Evolutionary conservation across 2,797 vertebrate species (phyloP).

Genomic region (Notolabrus celidotus): DNA sequence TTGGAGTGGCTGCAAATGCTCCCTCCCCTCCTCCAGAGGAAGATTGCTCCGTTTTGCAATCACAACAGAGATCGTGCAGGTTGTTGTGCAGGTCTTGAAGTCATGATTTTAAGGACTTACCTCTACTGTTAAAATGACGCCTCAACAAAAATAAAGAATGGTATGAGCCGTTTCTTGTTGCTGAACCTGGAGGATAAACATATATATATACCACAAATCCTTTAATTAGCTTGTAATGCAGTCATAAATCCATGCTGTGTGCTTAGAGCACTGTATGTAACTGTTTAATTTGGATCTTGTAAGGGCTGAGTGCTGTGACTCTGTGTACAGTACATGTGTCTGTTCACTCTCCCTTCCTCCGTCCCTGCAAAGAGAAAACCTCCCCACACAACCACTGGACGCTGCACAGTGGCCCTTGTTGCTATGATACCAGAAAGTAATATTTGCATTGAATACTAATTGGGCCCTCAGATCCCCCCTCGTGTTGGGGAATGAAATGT

Average conservation of each 20-base stretch:
- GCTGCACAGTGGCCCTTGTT: conserved; percentile 70
- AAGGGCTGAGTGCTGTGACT: conserved; percentile 15
- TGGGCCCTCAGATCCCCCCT: conserved; percentile 61
- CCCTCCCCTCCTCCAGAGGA: not conserved
- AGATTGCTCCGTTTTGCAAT: not conserved
- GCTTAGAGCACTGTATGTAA: conserved; percentile 8
- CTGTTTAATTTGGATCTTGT: conserved; percentile 34
- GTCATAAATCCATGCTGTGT: conserved; percentile 2
- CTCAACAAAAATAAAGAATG: conserved; percentile 31
- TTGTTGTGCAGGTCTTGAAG: not conserved
- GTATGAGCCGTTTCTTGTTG: conserved; percentile 35
- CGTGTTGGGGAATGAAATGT: conserved; percentile 55
- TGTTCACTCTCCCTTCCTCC: conserved; percentile 31
- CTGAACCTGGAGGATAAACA: conserved; percentile 29
- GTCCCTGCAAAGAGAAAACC: conserved; percentile 49
- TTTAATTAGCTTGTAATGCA: conserved; percentile 63
- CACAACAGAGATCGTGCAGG: not conserved
- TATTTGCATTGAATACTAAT: conserved; percentile 85
- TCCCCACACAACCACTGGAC: conserved; percentile 53
- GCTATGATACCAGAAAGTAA: conserved; percentile 83
- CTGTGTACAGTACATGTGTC: conserved; percentile 9
- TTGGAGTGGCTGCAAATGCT: not conserved
- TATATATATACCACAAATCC: conserved; percentile 20
- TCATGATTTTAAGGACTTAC: not conserved
- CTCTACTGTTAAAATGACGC: conserved; percentile 18